phyloP scores from a whole-genome alignment of 2,113 vertebrate species.

The Tichodroma muraria region DNA sequence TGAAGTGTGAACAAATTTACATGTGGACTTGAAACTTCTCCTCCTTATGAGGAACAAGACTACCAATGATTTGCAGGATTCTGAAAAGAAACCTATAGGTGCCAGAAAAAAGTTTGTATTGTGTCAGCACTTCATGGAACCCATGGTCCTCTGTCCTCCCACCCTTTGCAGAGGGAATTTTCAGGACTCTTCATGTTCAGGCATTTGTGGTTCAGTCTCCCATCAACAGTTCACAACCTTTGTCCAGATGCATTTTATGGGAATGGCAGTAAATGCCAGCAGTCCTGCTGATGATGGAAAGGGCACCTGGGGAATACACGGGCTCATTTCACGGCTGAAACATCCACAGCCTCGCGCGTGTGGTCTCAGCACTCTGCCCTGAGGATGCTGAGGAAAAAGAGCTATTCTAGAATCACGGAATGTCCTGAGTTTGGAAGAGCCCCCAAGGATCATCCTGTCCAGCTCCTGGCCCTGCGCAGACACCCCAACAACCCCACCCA shows the following conservation, averaged over 20 bases:
- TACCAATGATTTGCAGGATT: background rate
- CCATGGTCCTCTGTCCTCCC: background rate
- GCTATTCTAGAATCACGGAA: fast-evolving
- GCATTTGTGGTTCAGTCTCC: background rate
- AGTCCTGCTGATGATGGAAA: background rate
- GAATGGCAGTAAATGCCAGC: background rate
- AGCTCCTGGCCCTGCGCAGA: background rate
- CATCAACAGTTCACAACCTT: background rate
- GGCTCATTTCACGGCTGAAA: background rate
- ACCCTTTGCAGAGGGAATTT: background rate
- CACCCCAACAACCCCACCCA: background rate
- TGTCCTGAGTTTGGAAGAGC: too few relatives aligned
- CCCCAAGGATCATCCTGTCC: background rate
- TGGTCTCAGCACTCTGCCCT: background rate
- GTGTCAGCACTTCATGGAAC: background rate
- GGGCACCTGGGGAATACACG: background rate
- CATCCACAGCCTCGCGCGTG: fast-evolving
- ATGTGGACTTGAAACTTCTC: background rate
- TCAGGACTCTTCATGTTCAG: background rate
- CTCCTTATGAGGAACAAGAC: background rate
- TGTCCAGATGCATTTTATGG: background rate
- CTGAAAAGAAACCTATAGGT: background rate
- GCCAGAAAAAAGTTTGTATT: background rate
- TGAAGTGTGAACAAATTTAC: background rate
- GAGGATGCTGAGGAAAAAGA: background rate